Evolutionary conservation across 1,140 invertebrate genomes (phyloP), one percentile per base, ranked within the genome.

Genomic region (Orius insidiosus): DNA sequence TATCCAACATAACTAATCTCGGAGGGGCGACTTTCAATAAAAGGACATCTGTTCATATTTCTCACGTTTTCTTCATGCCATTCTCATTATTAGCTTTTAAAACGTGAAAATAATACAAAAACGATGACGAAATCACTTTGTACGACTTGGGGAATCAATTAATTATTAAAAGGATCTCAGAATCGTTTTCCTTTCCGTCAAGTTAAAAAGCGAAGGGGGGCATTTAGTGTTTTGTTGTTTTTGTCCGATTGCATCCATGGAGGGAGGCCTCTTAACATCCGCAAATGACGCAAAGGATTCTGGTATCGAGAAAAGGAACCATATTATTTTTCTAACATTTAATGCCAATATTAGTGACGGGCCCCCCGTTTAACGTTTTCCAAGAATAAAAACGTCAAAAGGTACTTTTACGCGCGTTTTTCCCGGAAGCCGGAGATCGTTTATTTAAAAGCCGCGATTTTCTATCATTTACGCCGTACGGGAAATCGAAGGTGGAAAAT

Each of bases 261-360:
- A 43, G 24, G 24, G 24, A 24, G 24, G 24, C 24, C 24, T 51
- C 49, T 53, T 52, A 52, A 50, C 53, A 49, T 52, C 53, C 53
- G 50, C 50, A 54, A 54, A 54, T 49, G 50, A 49, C 50, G 50
- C 53, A 54, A 54, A 49, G 53, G 47, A 50, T 49, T 52, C 48
- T 54, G 45, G 50, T 51, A 54, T 50, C 44, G 48, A 50, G 50
- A 48, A 51, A 51, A 51, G 49, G 49, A 54, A 52, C 53, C 50
- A 54, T 54, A 54, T 54, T 54, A 54, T 54, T 54, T 54, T 52
- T 52, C 49, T 41, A 47, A 48, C 47, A 51, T 51, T n/a, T 48
- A 52, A 48, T 47, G 50, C 48, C 48, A 50, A 52, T 50, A 47
- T 48, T 45, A 10, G 16, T 19, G 6, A 18, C 16, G 19, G 10